Evolutionary conservation across 2,113 vertebrate genomes (phyloP), one percentile per base, ranked within the genome.

Genomic region (Scomber scombrus): DNA sequence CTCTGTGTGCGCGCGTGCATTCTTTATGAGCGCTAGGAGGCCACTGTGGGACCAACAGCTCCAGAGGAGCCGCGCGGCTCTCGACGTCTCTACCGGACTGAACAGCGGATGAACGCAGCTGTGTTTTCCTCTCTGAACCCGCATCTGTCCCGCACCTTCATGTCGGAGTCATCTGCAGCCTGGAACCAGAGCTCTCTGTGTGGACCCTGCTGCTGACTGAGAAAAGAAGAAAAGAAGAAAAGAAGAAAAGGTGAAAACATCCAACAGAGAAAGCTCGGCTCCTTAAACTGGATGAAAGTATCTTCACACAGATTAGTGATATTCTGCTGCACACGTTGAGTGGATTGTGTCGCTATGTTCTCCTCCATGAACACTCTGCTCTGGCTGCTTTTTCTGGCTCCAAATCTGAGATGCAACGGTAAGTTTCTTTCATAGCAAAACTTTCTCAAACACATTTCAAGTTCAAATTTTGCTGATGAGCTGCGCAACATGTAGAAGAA

Each of bases 391-490:
- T 18, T 91, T 51, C 55, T 85, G 29, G 40, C 76, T 68, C 80
- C 84, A 18, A 46, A 11, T 9, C 23, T 74, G 57, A 87, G 71
- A 81, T 87, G 83, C 63, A 16, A 88, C 79, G 94, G 95, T 95
- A 80, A 92, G 82, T 73, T 14, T 52, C 2, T 47, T 11, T 54
- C 9, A 45, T 0, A 16, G 29, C 29, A 8, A 19, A 19, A 34
- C 2, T 23, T 47, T 5, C 49, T 40, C 1, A 40, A 40, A 13
- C 19, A 29, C 11, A 31, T 6, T 9, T 2, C 2, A 26, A 40
- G 7, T 40, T 16, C 7, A 13, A 5, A n/a, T 43, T 46, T 3
- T 50, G 16, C 1, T 58, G 45, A 55, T 65, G 60, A 15, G 1
- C 63, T 46, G 43, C 13, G 9, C 62, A 52, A 14, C 19, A 54